phyloP scores from a whole-genome alignment of 2,113 vertebrate genomes.

The Hiodon alosoides region DNA sequence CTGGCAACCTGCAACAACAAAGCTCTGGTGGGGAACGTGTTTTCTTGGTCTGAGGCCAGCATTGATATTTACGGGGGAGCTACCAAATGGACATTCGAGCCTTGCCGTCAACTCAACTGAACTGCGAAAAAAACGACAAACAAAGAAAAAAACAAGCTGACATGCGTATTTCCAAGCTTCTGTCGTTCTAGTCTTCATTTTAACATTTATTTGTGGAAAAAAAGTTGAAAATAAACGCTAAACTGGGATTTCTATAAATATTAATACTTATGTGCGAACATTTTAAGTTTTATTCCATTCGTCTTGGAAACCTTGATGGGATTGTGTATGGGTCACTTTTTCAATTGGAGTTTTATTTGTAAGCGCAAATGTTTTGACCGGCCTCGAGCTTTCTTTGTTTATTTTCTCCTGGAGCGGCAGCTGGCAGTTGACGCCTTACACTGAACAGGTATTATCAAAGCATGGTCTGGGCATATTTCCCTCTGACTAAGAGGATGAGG shows the following conservation, averaged over 20 bases:
- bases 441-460: slow-evolving; percentile 43
- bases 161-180: slow-evolving; percentile 55
- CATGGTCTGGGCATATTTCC: slow-evolving; percentile 44
- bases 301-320: slow-evolving; percentile 45
- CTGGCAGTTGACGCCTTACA: slow-evolving; percentile 48
- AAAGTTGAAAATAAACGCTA: slow-evolving; percentile 53
- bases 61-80: slow-evolving; percentile 90
- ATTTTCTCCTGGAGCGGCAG: slow-evolving; percentile 48
- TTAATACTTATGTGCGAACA: slow-evolving; percentile 60
- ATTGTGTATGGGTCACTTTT: slow-evolving; percentile 45
- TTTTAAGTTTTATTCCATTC: slow-evolving; percentile 38
- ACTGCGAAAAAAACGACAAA: slow-evolving; percentile 31
- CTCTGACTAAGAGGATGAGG: slow-evolving; percentile 41
- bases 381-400: slow-evolving; percentile 46
- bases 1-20: slow-evolving; percentile 89
- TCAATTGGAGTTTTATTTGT: slow-evolving; percentile 32
- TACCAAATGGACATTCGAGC: slow-evolving; percentile 94
- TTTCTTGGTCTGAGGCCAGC: slow-evolving; percentile 86
- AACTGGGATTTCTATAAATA: slow-evolving; percentile 62
- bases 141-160: slow-evolving; percentile 30
- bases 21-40: slow-evolving; percentile 80
- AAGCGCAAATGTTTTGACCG: slow-evolving; percentile 38
- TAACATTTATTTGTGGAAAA: slow-evolving; percentile 53
- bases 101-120: slow-evolving; percentile 91
- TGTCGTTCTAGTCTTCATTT: slow-evolving; percentile 60